These are phyloP conservation scores for Hoplias malabaricus DNA, from an alignment of 2,113 vertebrate species.

Conservation along the genomic window DNA sequence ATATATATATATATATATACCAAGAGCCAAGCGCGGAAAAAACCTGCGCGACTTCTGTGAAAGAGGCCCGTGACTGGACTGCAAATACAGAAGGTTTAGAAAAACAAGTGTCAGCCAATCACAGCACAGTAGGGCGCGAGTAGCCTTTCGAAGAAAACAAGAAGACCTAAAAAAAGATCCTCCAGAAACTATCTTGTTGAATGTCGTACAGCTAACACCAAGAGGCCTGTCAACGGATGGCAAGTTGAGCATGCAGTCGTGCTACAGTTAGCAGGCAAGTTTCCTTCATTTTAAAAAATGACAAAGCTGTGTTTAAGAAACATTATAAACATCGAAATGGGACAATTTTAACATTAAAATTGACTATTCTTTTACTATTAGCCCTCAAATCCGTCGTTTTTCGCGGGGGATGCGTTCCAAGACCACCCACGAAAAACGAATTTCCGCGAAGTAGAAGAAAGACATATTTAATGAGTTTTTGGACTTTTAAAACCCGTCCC, in stretches of 20 bases:
- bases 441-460: no score
- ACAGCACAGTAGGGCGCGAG: not conserved
- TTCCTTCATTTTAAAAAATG: not conserved
- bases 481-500: no score
- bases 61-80: not conserved
- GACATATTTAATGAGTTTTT: no score
- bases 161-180: not conserved
- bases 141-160: not conserved
- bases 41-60: not conserved
- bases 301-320: no score
- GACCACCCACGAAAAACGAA: no score
- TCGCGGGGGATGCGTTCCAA: no score
- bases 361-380: not conserved
- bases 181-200: not conserved
- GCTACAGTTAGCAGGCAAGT: slow-evolving; percentile 2
- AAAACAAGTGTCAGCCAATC: not conserved
- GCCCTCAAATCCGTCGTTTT: no score
- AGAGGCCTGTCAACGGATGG: not conserved
- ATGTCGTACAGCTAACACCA: not conserved
- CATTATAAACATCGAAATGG: no score
- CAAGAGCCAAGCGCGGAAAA: not conserved
- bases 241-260: not conserved
- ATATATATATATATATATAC: no score
- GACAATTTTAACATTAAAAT: no score
- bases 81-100: not conserved